Conservation (phyloP, 2,888 invertebrate genomes). For the Thymelicus lineola region DNA sequence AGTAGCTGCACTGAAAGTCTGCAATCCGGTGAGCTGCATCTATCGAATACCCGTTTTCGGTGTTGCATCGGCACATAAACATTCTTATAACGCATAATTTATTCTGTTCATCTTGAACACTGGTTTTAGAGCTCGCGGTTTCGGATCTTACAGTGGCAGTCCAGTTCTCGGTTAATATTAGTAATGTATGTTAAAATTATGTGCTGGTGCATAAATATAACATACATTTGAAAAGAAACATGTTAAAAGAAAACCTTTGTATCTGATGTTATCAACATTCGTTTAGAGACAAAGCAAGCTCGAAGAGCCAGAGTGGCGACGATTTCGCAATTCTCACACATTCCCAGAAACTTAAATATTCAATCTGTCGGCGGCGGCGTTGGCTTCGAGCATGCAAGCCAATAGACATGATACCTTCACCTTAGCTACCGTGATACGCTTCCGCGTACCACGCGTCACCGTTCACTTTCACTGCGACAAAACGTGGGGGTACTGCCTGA, state of each 20-base stretch:
- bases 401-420: slow-evolving; percentile 68
- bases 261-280: not conserved
- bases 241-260: not conserved
- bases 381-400: slow-evolving; percentile 43
- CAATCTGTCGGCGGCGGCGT: slow-evolving; percentile 12
- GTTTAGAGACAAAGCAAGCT: not conserved
- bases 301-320: not conserved
- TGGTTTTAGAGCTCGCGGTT: slow-evolving; percentile 35
- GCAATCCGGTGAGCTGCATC: slow-evolving; percentile 2
- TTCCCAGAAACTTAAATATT: slow-evolving; percentile 19
- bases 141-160: not conserved
- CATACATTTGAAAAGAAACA: not conserved
- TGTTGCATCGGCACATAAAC: not conserved
- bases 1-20: slow-evolving; percentile 23
- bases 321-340: slow-evolving; percentile 4
- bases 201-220: not conserved
- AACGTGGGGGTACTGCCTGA: slow-evolving; percentile 56
- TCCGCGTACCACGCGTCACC: slow-evolving; percentile 72
- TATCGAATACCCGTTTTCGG: not conserved
- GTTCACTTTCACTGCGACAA: slow-evolving; percentile 74
- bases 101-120: slow-evolving; percentile 42
- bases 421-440: slow-evolving; percentile 69
- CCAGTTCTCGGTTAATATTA: not conserved
- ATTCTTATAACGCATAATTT: slow-evolving; percentile 18
- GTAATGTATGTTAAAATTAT: not conserved